Evolutionary conservation across 2,888 invertebrate species (phyloP).

Genomic region (Scaptomyza parva): DNA sequence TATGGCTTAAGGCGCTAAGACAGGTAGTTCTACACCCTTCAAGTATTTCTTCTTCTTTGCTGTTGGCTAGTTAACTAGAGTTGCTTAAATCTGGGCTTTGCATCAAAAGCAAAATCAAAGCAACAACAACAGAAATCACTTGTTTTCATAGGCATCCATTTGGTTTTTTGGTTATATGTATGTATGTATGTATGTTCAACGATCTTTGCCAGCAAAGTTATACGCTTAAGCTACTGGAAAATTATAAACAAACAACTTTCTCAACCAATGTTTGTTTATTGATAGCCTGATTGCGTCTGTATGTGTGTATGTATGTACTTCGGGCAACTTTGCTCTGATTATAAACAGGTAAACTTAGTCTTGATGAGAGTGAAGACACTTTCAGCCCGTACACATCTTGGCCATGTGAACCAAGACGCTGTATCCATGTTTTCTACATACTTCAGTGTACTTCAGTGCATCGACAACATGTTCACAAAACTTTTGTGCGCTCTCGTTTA

Average conservation of each 20-base stretch:
- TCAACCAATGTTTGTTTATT: neutral
- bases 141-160: conserved; percentile 2
- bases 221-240: conserved; percentile 17
- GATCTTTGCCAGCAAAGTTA: neutral
- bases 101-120: conserved; percentile 14
- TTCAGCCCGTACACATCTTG: no score
- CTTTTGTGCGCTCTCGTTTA: no score
- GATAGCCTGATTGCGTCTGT: neutral
- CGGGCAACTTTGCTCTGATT: neutral
- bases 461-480: no score
- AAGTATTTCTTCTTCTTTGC: neutral
- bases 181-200: neutral
- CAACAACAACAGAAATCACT: conserved; percentile 10
- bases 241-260: conserved; percentile 7
- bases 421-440: no score
- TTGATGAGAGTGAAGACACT: neutral
- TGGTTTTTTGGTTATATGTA: neutral
- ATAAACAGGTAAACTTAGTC: neutral
- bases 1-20: conserved; percentile 43
- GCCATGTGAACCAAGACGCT: neutral
- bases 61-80: conserved; percentile 14
- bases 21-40: conserved; percentile 32
- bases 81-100: conserved; percentile 15
- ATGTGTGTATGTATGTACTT: neutral
- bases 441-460: no score